Conservation (phyloP, 1,140 invertebrate species). For the Eulimnadia texana region DNA sequence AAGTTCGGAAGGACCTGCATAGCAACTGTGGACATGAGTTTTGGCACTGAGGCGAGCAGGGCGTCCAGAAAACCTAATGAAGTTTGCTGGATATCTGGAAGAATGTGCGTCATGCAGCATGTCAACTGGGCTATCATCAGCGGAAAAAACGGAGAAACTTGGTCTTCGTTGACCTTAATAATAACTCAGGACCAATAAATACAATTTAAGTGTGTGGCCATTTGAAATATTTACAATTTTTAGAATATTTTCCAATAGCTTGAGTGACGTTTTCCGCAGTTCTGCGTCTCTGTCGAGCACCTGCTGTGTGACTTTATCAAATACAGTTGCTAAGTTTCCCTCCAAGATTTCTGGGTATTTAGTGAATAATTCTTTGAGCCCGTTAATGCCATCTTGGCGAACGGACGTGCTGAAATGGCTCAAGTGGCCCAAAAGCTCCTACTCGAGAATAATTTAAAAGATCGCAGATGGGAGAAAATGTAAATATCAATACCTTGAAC, state of each 20-base stretch:
- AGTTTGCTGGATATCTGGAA: conserved; percentile 28
- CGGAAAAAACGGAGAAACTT: conserved; percentile 27
- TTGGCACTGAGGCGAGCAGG: conserved; percentile 21
- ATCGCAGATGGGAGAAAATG: neutral
- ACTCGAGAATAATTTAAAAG: neutral
- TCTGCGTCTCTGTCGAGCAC: neutral
- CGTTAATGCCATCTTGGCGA: conserved; percentile 12
- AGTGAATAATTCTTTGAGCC: conserved; percentile 9
- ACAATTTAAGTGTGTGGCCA: neutral
- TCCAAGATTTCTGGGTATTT: conserved; percentile 5
- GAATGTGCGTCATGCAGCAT: conserved; percentile 32
- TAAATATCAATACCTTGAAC: conserved; percentile 15
- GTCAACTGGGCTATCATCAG: conserved; percentile 29
- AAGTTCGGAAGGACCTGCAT: conserved; percentile 28
- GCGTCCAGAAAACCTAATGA: conserved; percentile 26
- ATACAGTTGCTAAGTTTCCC: neutral
- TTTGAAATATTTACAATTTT: neutral
- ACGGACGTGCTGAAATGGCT: conserved; percentile 7
- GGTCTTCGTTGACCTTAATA: conserved; percentile 17
- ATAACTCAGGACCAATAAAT: neutral
- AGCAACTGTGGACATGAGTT: conserved; percentile 23
- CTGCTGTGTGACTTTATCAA: conserved; percentile 2
- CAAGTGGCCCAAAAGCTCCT: conserved; percentile 11
- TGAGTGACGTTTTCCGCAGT: conserved; percentile 2
- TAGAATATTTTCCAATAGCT: conserved; percentile 5